Percentiles rank a stretch among this genome's conserved stretches.
These are phyloP conservation scores for Tringa solitaria DNA, from an alignment of 2,113 vertebrate genomes.

Conservation along the genomic window DNA sequence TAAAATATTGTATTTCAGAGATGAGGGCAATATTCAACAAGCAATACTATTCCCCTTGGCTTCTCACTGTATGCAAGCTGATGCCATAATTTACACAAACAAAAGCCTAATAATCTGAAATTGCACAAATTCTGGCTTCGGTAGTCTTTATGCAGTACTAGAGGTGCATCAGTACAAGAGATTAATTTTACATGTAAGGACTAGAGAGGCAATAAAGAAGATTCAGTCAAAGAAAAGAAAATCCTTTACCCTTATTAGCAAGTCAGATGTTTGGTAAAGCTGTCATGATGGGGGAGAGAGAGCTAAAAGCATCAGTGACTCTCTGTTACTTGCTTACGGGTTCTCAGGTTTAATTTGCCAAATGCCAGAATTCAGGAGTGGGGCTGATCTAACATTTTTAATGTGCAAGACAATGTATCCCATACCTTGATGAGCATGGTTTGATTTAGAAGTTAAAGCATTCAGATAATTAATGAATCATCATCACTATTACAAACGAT, in stretches of 20 bases:
- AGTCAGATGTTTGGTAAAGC: neutral
- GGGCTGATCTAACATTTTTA: neutral
- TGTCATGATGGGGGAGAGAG: neutral
- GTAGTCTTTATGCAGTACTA: neutral
- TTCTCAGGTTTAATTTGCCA: neutral
- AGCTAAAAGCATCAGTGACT: neutral
- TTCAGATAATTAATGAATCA: neutral
- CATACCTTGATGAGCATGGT: neutral
- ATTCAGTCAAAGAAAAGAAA: neutral
- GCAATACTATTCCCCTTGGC: neutral
- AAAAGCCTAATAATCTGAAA: neutral
- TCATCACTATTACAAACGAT: neutral
- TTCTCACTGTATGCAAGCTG: rapidly evolving
- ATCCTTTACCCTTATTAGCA: neutral
- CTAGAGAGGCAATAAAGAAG: neutral
- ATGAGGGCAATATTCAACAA: neutral
- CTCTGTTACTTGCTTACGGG: neutral
- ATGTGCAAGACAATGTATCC: rapidly evolving
- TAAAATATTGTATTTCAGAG: neutral
- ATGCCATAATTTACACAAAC: neutral
- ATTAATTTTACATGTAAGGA: neutral
- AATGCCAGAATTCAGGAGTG: neutral
- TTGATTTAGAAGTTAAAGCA: neutral
- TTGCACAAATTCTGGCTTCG: neutral
- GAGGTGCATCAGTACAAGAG: neutral